phyloP scores from a whole-genome alignment of 2,113 vertebrate genomes.

The Labrus mixtus region DNA sequence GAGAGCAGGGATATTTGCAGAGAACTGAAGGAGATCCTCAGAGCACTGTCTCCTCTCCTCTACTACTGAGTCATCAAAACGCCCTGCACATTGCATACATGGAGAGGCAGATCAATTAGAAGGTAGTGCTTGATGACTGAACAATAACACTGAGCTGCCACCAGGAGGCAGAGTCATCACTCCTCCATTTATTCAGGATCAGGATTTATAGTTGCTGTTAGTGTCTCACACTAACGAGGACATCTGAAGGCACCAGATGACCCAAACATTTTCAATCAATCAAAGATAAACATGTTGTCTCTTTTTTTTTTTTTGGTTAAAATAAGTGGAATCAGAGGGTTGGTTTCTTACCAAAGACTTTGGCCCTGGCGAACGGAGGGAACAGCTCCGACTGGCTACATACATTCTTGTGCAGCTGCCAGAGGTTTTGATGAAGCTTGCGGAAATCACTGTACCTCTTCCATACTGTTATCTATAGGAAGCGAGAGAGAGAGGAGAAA shows the following conservation, averaged over 20 bases:
- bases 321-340: not conserved
- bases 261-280: no score
- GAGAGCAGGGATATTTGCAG: constrained; percentile 95
- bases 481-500: constrained; percentile 32
- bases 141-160: not conserved
- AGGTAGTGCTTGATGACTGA: not conserved
- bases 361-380: constrained; percentile 96
- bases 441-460: constrained; percentile 99
- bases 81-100: constrained; percentile 80
- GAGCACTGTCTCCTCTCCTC: constrained; percentile 97
- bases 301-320: no score
- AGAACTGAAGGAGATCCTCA: constrained; percentile 97
- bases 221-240: not conserved
- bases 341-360: constrained; percentile 93
- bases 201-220: not conserved
- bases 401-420: constrained; percentile 94
- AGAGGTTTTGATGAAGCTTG: constrained; percentile 96
- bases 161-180: not conserved
- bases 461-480: constrained; percentile 93
- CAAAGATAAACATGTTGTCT: not conserved
- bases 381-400: constrained; percentile 94
- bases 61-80: constrained; percentile 95
- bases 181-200: not conserved
- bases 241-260: no score
- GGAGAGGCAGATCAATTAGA: not conserved